A percentile compares a stretch with the other conserved stretches of the same genome.
phyloP scores from a whole-genome alignment of 1,140 invertebrate genomes.

The Triops cancriformis region DNA sequence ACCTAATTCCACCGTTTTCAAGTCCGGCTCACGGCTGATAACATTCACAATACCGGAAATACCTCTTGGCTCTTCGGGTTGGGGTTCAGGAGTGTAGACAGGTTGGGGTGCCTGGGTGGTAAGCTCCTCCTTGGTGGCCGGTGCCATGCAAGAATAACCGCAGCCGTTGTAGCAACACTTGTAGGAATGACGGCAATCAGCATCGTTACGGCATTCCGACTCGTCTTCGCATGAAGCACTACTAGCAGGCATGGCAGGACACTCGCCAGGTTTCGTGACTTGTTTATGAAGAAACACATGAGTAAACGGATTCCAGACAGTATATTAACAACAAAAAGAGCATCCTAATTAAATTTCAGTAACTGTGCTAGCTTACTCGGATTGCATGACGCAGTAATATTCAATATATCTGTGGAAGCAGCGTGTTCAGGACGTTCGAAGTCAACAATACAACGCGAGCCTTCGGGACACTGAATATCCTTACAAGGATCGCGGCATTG shows the following conservation, averaged over 20 bases:
- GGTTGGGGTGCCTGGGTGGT: slow-evolving; percentile 16
- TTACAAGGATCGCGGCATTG: slow-evolving; percentile 66
- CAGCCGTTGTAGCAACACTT: slow-evolving; percentile 79
- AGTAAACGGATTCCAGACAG: neutral
- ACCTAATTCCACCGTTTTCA: slow-evolving; percentile 21
- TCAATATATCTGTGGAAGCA: slow-evolving; percentile 38
- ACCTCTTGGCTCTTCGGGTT: neutral
- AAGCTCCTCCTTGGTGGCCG: slow-evolving; percentile 36
- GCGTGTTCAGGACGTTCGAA: slow-evolving; percentile 41
- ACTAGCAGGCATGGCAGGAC: slow-evolving; percentile 48
- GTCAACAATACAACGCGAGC: slow-evolving; percentile 57
- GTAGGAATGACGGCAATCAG: slow-evolving; percentile 61
- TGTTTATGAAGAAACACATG: slow-evolving; percentile 31
- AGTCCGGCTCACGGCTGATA: neutral
- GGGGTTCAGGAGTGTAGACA: slow-evolving; percentile 5
- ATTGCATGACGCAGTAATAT: slow-evolving; percentile 53
- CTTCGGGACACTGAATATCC: slow-evolving; percentile 49
- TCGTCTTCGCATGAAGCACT: slow-evolving; percentile 46
- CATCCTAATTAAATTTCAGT: neutral
- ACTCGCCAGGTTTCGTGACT: slow-evolving; percentile 64
- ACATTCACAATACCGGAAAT: neutral
- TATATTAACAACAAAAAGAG: too few relatives aligned
- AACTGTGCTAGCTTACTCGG: neutral
- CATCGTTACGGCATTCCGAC: slow-evolving; percentile 64
- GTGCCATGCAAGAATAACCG: slow-evolving; percentile 57